These are phyloP conservation scores for Bufotes viridis DNA, from an alignment of 2,797 vertebrate genomes.

Conservation along the genomic window DNA sequence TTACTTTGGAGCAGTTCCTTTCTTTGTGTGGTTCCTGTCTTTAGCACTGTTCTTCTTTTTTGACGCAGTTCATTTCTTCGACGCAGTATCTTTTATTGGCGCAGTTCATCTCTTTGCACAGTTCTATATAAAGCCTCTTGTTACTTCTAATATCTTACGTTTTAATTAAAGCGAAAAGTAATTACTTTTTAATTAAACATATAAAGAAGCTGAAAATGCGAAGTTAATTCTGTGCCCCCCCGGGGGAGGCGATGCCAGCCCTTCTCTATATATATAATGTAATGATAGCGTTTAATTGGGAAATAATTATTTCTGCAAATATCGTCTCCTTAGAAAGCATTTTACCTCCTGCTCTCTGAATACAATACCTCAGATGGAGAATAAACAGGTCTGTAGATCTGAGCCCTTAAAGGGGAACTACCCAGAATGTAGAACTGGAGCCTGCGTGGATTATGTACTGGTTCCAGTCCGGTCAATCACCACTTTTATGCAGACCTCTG, in stretches of 20 bases:
- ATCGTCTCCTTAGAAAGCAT: conserved; percentile 11
- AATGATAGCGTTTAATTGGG: conserved; percentile 47
- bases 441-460: background rate
- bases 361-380: background rate
- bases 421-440: background rate
- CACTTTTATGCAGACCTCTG: too few species aligned
- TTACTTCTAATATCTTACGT: background rate
- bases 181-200: conserved; percentile 61
- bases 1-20: background rate
- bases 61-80: background rate
- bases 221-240: conserved; percentile 35
- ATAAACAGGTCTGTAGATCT: too few species aligned
- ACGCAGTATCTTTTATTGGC: too few species aligned
- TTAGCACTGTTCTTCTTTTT: too few species aligned
- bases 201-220: conserved; percentile 41
- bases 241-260: background rate
- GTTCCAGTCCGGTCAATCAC: background rate
- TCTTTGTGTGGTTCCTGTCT: background rate
- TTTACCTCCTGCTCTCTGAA: conserved; percentile 34
- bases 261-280: conserved; percentile 8
- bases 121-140: background rate
- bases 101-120: too few species aligned
- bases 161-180: conserved; percentile 57
- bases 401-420: conserved; percentile 1
- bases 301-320: conserved; percentile 37